phyloP scores from a whole-genome alignment of 2,113 vertebrate genomes.

The Raja brachyura region DNA sequence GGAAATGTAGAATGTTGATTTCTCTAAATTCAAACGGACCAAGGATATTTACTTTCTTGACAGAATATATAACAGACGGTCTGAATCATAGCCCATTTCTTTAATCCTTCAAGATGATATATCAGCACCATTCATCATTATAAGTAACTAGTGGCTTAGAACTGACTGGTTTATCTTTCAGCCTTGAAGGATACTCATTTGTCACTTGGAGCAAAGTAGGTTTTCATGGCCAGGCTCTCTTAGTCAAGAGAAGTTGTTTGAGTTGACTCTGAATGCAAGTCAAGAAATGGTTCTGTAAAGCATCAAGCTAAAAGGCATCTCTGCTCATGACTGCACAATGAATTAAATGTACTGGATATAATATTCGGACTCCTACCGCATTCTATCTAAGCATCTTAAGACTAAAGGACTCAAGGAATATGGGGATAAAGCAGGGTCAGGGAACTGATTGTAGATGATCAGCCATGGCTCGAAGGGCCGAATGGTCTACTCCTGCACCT shows the following conservation, averaged over 20 bases:
- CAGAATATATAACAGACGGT: not conserved
- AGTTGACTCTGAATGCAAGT: not conserved
- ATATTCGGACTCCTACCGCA: not conserved
- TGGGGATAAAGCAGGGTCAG: no score
- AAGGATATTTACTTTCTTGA: not conserved
- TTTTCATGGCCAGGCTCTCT: not conserved
- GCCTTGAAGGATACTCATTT: not conserved
- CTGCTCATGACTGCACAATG: not conserved
- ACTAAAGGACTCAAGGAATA: no score
- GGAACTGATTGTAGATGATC: no score
- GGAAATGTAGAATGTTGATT: no score
- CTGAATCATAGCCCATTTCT: not conserved
- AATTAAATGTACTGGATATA: not conserved
- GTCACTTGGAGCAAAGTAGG: not conserved
- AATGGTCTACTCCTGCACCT: no score
- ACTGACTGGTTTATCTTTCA: not conserved
- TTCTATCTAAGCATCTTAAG: no score
- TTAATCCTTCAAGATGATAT: constrained; percentile 3
- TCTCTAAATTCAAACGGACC: not conserved
- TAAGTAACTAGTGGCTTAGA: not conserved
- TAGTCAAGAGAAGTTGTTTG: not conserved
- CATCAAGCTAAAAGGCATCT: not conserved
- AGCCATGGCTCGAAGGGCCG: no score
- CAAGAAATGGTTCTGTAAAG: not conserved
- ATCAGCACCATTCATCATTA: not conserved